These are phyloP conservation scores for Myathropa florea DNA, from an alignment of 2,888 invertebrate species.

Conservation along the genomic window DNA sequence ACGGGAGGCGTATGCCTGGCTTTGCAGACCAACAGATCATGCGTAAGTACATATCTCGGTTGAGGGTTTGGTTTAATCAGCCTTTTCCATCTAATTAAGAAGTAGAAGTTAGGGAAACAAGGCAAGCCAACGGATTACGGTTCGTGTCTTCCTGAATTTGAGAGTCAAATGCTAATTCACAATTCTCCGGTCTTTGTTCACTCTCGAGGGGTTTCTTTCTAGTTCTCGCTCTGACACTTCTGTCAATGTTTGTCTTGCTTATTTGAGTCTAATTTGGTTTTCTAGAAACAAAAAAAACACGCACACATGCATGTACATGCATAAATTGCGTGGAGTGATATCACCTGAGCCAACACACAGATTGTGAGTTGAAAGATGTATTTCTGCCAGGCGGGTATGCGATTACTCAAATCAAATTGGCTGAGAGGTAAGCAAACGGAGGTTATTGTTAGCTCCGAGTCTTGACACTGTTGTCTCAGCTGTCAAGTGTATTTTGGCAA, in stretches of 20 bases:
- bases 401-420: neutral
- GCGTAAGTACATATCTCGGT: neutral
- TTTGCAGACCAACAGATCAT: neutral
- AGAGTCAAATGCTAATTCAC: neutral
- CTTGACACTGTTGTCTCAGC: no score
- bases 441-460: no score
- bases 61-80: neutral
- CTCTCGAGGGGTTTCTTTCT: neutral
- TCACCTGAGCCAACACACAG: neutral
- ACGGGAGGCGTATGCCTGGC: neutral
- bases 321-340: neutral
- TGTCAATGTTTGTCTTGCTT: neutral
- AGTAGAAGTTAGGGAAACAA: neutral
- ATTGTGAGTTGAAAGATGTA: neutral
- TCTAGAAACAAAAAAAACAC: neutral
- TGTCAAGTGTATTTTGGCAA: no score
- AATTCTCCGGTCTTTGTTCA: neutral
- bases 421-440: neutral
- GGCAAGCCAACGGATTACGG: neutral
- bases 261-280: neutral
- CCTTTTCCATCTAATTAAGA: neutral
- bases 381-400: neutral
- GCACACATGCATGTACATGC: neutral
- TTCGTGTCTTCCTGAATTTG: neutral
- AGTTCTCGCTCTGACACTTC: neutral